Evolutionary conservation across 1,140 invertebrate species (phyloP), one percentile per base, ranked within the genome.

Genomic region (Zeugodacus cucurbitae): DNA sequence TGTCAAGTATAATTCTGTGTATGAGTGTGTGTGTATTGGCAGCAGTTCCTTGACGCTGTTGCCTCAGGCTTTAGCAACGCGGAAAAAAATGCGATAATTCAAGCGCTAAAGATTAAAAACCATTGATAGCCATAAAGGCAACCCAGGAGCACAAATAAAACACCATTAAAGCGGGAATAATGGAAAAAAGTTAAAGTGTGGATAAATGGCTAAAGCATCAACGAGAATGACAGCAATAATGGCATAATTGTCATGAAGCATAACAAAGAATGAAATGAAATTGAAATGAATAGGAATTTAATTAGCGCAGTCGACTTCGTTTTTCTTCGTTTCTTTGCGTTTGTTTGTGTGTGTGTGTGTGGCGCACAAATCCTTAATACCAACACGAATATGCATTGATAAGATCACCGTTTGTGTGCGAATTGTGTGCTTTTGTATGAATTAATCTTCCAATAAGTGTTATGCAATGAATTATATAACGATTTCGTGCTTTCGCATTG

Each of bases 231-330:
- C 74, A 82, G n/a, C n/a, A 26, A 48, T 26, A 82, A 41, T 82
- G 37, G 14, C 74, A 82, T 48, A 48, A 29, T 82, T 82, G 74
- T 44, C 41, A 82, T 17, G 41, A 54, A 82, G 41, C 74, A 82
- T 82, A 82, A 82, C 41, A 22, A 48, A 82, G 44, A 82, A 82
- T 82, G 74, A 82, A 82, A 82, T 48, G 74, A 82, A 54, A 82
- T 48, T 48, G 44, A 82, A 48, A 82, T 82, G 74, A 82, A 82
- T 82, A 48, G 41, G 74, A 54, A 82, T 82, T 82, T 82, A 82
- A 82, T 82, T 82, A 82, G 74, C 74, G 74, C 74, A 82, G 7
- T 29, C 41, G 74, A 11, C 41, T 78, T 41, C 20, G 0, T 62
- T 26, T 62, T 62, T 62, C n/a, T 70, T 32, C 64, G 6, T 34